These are phyloP conservation scores for Hyla sarda DNA, from an alignment of 2,113 vertebrate genomes.

Conservation along the genomic window DNA sequence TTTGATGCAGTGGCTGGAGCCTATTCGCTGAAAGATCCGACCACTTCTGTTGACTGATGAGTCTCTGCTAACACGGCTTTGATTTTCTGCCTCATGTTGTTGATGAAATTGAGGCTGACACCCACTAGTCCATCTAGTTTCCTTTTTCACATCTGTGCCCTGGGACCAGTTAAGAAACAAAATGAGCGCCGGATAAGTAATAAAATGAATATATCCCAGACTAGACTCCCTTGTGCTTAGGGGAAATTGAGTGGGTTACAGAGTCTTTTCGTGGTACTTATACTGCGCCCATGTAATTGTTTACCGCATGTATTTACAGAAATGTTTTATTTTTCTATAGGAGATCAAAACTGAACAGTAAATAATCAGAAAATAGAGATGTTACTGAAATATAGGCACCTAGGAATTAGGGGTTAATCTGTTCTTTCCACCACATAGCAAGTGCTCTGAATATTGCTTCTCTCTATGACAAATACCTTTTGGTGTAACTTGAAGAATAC, in stretches of 20 bases:
- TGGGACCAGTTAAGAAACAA: constrained; percentile 39
- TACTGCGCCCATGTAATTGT: background rate
- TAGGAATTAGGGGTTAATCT: background rate
- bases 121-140: constrained; percentile 39
- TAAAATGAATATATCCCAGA: constrained; percentile 16
- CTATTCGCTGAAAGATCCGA: constrained; percentile 26
- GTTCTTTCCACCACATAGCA: background rate
- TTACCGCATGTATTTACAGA: background rate
- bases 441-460: too few relatives aligned
- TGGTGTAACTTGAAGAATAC: background rate
- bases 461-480: background rate
- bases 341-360: too few relatives aligned
- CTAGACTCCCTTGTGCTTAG: background rate
- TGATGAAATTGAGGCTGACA: constrained; percentile 46
- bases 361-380: too few relatives aligned
- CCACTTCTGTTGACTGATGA: constrained; percentile 33
- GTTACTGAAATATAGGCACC: background rate
- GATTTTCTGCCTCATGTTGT: constrained; percentile 47
- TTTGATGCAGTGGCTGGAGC: constrained; percentile 9
- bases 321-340: too few relatives aligned
- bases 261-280: too few relatives aligned
- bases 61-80: constrained; percentile 15
- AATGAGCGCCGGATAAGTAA: constrained; percentile 38
- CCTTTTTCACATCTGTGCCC: constrained; percentile 39
- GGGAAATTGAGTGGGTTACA: background rate